phyloP scores from a whole-genome alignment of 1,140 invertebrate species.

The Leptinotarsa undecemlineata region DNA sequence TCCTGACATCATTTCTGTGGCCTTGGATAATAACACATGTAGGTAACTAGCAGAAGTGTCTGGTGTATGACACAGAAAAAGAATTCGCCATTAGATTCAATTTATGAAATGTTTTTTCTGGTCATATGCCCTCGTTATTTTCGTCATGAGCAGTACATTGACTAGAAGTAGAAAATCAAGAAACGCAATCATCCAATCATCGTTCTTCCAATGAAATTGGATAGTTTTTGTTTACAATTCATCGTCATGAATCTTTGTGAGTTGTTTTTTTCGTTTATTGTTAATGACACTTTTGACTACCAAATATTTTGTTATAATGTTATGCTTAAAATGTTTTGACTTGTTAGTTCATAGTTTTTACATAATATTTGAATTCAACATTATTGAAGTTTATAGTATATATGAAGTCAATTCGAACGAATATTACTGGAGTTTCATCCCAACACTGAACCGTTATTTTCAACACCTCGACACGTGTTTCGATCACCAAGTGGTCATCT shows the following conservation, averaged over 20 bases:
- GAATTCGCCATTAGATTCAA: constrained; percentile 46
- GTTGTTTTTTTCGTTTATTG: not conserved
- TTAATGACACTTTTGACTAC: not conserved
- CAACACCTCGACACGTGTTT: no score
- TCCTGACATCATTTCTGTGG: constrained; percentile 75
- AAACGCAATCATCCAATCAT: constrained; percentile 37
- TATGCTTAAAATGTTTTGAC: no score
- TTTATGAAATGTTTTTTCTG: constrained; percentile 36
- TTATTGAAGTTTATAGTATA: no score
- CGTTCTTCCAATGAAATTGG: constrained; percentile 35
- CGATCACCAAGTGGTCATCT: no score
- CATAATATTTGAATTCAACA: no score
- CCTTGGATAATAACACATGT: constrained; percentile 63
- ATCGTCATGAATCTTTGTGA: not conserved
- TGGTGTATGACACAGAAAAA: constrained; percentile 53
- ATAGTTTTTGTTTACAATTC: not conserved
- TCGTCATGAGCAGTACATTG: constrained; percentile 11
- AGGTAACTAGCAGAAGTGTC: constrained; percentile 55
- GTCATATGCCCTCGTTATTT: constrained; percentile 40
- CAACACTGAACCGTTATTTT: no score
- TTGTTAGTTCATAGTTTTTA: no score
- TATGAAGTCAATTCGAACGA: no score
- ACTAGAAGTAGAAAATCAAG: constrained; percentile 22
- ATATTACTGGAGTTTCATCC: no score
- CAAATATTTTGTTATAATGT: no score